Conservation (phyloP, 2,113 vertebrate species). For the Pangasianodon hypophthalmus region DNA sequence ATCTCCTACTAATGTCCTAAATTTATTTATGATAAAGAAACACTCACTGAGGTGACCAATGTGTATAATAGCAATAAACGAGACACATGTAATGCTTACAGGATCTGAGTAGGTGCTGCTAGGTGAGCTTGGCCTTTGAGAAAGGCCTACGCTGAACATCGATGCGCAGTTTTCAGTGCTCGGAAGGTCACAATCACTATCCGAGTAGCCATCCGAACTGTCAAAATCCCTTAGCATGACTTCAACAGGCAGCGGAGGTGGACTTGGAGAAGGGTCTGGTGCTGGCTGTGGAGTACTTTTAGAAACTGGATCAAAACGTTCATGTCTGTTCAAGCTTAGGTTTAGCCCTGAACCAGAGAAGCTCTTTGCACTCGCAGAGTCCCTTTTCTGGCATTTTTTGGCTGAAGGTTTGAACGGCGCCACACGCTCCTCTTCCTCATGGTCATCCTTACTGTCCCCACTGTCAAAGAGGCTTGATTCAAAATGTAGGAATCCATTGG, state of each 20-base stretch:
- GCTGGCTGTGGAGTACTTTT: constrained; percentile 72
- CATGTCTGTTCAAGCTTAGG: constrained; percentile 63
- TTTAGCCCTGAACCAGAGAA: constrained; percentile 51
- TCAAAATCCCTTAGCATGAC: constrained; percentile 71
- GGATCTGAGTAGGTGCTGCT: constrained; percentile 68
- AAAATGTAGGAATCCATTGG: constrained; percentile 76
- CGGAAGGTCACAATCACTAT: constrained; percentile 69
- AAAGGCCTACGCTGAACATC: constrained; percentile 40
- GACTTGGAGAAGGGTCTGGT: constrained; percentile 68
- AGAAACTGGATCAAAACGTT: constrained; percentile 70
- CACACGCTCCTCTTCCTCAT: constrained; percentile 52
- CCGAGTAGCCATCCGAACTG: constrained; percentile 72
- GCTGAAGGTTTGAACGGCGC: constrained; percentile 54
- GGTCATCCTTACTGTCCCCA: constrained; percentile 65
- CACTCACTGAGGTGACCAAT: neutral
- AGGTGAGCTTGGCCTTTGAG: constrained; percentile 61
- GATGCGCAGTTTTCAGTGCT: constrained; percentile 61
- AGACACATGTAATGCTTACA: constrained; percentile 61
- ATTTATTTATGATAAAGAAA: neutral
- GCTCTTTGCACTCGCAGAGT: constrained; percentile 51
- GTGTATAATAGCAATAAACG: neutral
- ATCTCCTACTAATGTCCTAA: neutral
- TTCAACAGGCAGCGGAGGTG: constrained; percentile 66
- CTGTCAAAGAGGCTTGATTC: constrained; percentile 75
- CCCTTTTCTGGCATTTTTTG: constrained; percentile 55